Base-by-base conservation (phyloP, 92 coral and sea anemone genomes). In the Meandrina meandrites region DNA sequence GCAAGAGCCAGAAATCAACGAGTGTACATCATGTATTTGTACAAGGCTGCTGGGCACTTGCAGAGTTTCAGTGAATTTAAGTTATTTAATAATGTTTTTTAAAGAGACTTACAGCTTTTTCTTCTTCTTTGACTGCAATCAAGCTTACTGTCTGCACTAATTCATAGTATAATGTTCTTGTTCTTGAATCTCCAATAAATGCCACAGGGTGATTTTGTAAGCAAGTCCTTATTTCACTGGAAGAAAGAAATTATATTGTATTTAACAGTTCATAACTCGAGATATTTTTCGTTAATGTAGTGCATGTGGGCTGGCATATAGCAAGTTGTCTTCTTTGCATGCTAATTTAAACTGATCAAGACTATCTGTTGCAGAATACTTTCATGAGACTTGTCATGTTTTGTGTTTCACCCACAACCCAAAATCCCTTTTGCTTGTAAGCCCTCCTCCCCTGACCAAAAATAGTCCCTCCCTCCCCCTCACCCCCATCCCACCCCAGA, bases 181-280 rank as follows among this genome's bases (percentile, higher is more conserved):
- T 89, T 81, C 99, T 90, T 53, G 99, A 97, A 79, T 97, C 99
- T 19, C 99, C 99, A 27, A 97, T 93, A 75, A 97, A 89, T 27
- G 99, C 94, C 53, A 97, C 90, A 19, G 97, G 96, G 78, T 92
- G 92, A 76, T 95, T 91, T 75, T 94, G 91, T 86, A 97, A 88
- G 56, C 99, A 97, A 3, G 91, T 92, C 24, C 94, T 90, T 22
- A 95, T 75, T 67, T 97, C 97, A 81, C 99, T 97, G 88, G 10
- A 83, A 89, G 22, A 28, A 47, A 50, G 47, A 81, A 31, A 37
- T 2, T 36, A 37, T 79, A 62, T 66, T 13, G n/a, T 64, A 1
- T 17, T 22, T 17, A 22, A n/a, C n/a, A n/a, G n/a, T n/a, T 10
- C 1, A 28, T 12, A 6, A 66, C 71, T 60, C 67, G 27, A 12